These are phyloP conservation scores for Cheirogaleus medius DNA, from an alignment of 2,113 vertebrate genomes.

Conservation along the genomic window DNA sequence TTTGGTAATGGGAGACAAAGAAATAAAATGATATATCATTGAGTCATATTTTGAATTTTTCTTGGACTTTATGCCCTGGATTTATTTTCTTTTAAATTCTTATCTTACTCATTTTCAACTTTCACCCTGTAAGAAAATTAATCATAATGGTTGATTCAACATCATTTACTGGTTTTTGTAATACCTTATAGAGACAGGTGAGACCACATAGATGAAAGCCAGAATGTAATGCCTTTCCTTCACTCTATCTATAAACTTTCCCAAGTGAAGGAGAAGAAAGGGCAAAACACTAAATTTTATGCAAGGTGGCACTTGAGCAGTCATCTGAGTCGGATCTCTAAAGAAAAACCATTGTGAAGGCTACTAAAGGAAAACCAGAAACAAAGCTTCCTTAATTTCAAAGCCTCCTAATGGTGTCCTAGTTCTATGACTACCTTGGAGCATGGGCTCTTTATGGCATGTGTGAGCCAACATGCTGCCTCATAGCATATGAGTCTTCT, in stretches of 20 bases:
- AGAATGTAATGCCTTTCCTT: not conserved
- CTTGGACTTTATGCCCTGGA: not conserved
- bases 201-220: not conserved
- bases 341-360: not conserved
- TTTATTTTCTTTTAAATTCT: not conserved
- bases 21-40: not conserved
- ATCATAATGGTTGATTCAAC: not conserved
- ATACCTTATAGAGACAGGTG: not conserved
- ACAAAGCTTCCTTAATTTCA: not conserved
- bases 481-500: not conserved
- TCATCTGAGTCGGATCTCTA: not conserved
- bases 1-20: not conserved
- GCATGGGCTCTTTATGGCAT: not conserved
- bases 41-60: conserved; percentile 14
- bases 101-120: conserved; percentile 14
- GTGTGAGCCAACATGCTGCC: not conserved
- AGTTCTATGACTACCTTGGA: not conserved
- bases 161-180: not conserved
- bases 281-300: not conserved
- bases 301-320: not conserved
- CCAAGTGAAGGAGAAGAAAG: not conserved
- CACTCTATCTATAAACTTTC: not conserved
- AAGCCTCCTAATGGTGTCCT: not conserved
- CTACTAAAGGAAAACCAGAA: not conserved
- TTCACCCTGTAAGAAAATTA: not conserved